Conservation (phyloP, 2,888 invertebrate species). For the Eutolmus rufibarbis region DNA sequence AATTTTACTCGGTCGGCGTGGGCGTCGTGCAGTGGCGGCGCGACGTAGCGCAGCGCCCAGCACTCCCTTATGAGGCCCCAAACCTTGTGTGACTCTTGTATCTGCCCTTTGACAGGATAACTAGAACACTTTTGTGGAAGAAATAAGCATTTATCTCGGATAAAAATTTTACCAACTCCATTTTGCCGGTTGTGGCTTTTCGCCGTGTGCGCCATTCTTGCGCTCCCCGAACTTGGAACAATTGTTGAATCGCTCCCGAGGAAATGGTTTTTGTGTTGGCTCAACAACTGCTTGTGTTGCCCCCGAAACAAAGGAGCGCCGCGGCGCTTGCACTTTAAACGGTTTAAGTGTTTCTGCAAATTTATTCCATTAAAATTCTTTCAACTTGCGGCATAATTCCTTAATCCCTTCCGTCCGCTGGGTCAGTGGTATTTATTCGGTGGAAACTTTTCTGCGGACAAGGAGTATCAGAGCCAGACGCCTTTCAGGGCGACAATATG, state of each 20-base stretch:
- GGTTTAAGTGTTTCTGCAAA: neutral
- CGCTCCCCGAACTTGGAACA: neutral
- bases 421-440: neutral
- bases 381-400: neutral
- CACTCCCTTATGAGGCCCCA: neutral
- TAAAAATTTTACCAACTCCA: neutral
- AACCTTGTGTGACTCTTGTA: conserved; percentile 6
- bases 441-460: neutral
- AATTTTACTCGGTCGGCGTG: neutral
- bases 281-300: neutral
- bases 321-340: neutral
- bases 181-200: neutral
- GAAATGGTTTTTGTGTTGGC: neutral
- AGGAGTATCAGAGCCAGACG: neutral
- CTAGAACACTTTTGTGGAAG: neutral
- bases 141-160: conserved; percentile 8
- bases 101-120: conserved; percentile 11
- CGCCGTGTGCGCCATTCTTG: neutral
- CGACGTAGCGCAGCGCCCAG: neutral
- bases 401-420: neutral
- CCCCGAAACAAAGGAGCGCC: neutral
- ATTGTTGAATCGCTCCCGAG: neutral
- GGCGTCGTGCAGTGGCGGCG: neutral
- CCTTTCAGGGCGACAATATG: neutral
- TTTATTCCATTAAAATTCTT: neutral